Conservation (phyloP, 30 jellyfish, hydroid and myxozoan species). For the Mastigias papua region DNA sequence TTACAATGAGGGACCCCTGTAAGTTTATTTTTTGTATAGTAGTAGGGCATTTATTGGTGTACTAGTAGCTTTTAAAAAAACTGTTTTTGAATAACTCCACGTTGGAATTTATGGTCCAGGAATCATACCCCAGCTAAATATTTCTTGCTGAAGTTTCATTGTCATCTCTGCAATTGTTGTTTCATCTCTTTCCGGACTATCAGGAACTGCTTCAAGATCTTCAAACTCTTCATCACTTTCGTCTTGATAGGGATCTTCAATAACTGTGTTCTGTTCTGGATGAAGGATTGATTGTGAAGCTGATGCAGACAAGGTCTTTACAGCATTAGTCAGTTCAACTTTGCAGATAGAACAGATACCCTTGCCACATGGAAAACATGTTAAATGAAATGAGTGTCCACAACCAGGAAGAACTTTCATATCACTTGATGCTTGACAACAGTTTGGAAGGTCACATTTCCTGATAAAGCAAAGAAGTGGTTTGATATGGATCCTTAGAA, state of each 20-base stretch:
- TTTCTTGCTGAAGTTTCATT: constrained; percentile 1
- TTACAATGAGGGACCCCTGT: too few relatives aligned
- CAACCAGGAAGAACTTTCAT: constrained; percentile 16
- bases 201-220: constrained; percentile 24
- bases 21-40: too few relatives aligned
- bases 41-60: background rate
- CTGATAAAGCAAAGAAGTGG: background rate
- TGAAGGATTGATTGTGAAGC: constrained; percentile 27
- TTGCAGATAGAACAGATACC: constrained; percentile 21
- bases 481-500: background rate
- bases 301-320: constrained; percentile 8
- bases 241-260: constrained; percentile 2
- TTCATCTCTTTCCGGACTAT: constrained; percentile 1
- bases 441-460: background rate
- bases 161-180: background rate
- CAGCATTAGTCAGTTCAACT: constrained; percentile 13
- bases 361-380: constrained; percentile 19
- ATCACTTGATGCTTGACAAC: background rate
- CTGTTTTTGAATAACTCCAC: background rate
- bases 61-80: background rate
- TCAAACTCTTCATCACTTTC: constrained; percentile 11
- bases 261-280: constrained; percentile 14
- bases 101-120: background rate
- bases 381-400: constrained; percentile 24
- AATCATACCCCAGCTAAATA: constrained; percentile 17